Conservation (phyloP, 2,113 vertebrate species). For the Pluvianellus socialis region DNA sequence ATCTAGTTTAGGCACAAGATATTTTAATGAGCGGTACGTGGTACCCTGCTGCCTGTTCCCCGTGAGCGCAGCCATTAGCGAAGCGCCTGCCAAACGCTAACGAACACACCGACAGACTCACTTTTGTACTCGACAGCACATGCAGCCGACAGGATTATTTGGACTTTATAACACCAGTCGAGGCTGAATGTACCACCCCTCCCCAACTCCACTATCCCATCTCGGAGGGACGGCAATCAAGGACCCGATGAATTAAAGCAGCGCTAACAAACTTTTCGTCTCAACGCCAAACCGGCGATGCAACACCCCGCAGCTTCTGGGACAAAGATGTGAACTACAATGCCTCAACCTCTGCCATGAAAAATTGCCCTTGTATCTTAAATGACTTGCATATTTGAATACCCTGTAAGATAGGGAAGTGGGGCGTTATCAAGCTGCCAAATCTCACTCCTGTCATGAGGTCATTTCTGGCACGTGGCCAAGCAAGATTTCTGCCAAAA, state of each 20-base stretch:
- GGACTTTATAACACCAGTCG: neutral
- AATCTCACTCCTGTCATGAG: conserved; percentile 66
- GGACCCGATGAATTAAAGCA: neutral
- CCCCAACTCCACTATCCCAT: neutral
- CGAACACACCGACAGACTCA: neutral
- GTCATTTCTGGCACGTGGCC: neutral
- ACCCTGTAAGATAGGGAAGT: conserved; percentile 29
- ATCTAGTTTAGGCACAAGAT: neutral
- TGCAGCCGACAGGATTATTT: neutral
- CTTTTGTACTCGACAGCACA: neutral
- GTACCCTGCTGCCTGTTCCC: neutral
- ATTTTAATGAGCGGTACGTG: fast-evolving
- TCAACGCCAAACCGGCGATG: neutral
- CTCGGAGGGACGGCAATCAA: neutral
- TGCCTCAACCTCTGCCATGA: conserved; percentile 26
- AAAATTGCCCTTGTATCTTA: conserved; percentile 11
- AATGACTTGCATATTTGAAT: conserved; percentile 38
- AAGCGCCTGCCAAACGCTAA: neutral
- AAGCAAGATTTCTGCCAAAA: neutral
- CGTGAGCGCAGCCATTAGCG: fast-evolving
- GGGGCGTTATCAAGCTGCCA: conserved; percentile 27
- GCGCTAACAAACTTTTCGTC: neutral
- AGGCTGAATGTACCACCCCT: fast-evolving
- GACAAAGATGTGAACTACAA: conserved; percentile 33
- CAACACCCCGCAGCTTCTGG: conserved; percentile 9